Evolutionary conservation across 2,888 invertebrate genomes (phyloP).

Genomic region (Blastobasis adustella): DNA sequence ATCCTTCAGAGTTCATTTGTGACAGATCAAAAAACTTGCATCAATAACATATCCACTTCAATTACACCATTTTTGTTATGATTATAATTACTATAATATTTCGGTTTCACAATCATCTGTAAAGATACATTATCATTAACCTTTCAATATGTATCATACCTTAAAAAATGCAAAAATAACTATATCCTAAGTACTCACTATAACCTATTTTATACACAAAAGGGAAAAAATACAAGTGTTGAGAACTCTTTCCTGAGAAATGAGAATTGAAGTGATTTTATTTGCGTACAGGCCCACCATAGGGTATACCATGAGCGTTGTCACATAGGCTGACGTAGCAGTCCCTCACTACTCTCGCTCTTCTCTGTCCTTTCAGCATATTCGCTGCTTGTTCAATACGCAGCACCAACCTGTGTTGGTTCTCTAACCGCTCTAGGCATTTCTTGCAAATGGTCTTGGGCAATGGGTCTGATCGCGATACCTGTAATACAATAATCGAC

Average conservation of each 20-base stretch:
- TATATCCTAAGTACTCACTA: background rate
- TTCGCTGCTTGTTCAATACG: constrained; percentile 62
- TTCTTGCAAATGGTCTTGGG: constrained; percentile 81
- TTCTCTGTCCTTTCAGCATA: constrained; percentile 50
- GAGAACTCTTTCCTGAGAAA: background rate
- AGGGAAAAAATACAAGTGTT: too few species aligned
- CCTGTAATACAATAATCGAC: constrained; percentile 45
- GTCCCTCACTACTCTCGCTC: constrained; percentile 27
- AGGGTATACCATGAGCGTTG: constrained; percentile 27
- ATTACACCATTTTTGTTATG: too few species aligned
- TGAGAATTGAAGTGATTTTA: constrained; percentile 4
- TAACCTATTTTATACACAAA: background rate
- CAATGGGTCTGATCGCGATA: constrained; percentile 77
- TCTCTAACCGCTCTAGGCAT: constrained; percentile 75
- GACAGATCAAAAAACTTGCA: too few species aligned
- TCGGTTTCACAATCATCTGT: too few species aligned
- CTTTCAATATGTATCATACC: background rate
- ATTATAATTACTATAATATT: background rate
- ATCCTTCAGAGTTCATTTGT: too few species aligned
- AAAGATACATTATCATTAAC: too few species aligned
- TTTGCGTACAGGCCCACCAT: constrained; percentile 21
- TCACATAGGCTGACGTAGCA: constrained; percentile 34
- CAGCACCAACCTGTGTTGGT: constrained; percentile 68
- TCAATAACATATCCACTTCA: too few species aligned
- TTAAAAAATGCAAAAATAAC: background rate